Evolutionary conservation across 2,797 vertebrate species (phyloP).

Genomic region (Rhadinocentrus ornatus): DNA sequence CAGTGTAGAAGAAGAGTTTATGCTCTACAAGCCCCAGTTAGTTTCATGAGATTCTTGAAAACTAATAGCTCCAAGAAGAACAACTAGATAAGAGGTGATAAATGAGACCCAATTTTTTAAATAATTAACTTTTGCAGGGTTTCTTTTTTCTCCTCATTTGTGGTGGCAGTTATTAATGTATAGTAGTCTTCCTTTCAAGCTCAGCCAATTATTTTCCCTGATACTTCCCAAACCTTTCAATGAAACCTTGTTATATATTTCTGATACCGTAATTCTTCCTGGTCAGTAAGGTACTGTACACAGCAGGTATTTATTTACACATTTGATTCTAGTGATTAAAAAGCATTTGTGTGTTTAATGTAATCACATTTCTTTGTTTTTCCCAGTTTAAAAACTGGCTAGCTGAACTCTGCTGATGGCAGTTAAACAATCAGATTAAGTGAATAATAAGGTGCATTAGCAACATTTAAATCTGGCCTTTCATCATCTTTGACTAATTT

Average conservation of each 20-base stretch:
- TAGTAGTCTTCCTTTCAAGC: not conserved
- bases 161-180: not conserved
- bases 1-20: no score
- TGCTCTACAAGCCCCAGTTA: no score
- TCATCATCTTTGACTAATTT: constrained; percentile 16
- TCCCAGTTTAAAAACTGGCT: not conserved
- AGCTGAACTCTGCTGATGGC: not conserved
- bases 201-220: not conserved
- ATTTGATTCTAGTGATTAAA: no score
- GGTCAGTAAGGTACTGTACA: no score
- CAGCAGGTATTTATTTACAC: no score
- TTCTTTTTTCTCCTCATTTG: not conserved
- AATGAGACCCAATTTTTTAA: not conserved
- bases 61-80: no score
- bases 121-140: not conserved
- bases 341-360: no score
- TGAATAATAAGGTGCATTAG: not conserved
- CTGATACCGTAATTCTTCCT: no score
- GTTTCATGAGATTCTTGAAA: no score
- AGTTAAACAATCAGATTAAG: not conserved
- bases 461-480: not conserved
- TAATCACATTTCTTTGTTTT: not conserved
- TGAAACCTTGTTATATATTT: no score
- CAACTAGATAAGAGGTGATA: no score
- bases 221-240: no score